A percentile compares a stretch with the other conserved stretches of the same genome.
Conservation (phyloP, 2,888 invertebrate species). For the Nemurella pictetii region DNA sequence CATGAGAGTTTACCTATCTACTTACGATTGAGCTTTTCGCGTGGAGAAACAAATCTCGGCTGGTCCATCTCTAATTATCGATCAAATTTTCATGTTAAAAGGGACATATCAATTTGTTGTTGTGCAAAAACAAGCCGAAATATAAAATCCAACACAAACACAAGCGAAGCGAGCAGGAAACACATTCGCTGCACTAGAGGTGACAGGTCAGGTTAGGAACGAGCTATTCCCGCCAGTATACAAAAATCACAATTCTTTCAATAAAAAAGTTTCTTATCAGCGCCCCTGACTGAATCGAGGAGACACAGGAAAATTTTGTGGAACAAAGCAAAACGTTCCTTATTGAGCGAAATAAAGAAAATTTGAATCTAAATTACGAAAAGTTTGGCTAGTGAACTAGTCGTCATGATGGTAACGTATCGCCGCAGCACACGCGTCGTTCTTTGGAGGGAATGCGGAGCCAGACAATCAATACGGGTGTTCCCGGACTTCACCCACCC, state of each 20-base stretch:
- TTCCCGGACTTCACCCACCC: slow-evolving; percentile 2
- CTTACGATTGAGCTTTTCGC: background rate
- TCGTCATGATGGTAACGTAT: no score
- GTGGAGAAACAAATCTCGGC: background rate
- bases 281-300: background rate
- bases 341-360: no score
- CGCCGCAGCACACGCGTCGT: background rate
- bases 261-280: background rate
- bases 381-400: no score
- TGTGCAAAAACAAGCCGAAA: background rate
- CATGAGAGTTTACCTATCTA: no score
- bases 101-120: no score
- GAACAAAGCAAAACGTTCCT: no score
- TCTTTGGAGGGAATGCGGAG: background rate
- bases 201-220: background rate
- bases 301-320: no score
- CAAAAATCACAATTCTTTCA: background rate
- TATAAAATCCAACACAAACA: background rate
- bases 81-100: background rate
- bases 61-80: background rate
- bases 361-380: no score
- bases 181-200: background rate
- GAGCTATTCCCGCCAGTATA: background rate
- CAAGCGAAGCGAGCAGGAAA: no score
- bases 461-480: slow-evolving; percentile 13